Percentiles rank a stretch among this genome's conserved stretches.
Evolutionary conservation across 2,888 invertebrate species (phyloP).

Genomic region (Diadegma fenestrale): DNA sequence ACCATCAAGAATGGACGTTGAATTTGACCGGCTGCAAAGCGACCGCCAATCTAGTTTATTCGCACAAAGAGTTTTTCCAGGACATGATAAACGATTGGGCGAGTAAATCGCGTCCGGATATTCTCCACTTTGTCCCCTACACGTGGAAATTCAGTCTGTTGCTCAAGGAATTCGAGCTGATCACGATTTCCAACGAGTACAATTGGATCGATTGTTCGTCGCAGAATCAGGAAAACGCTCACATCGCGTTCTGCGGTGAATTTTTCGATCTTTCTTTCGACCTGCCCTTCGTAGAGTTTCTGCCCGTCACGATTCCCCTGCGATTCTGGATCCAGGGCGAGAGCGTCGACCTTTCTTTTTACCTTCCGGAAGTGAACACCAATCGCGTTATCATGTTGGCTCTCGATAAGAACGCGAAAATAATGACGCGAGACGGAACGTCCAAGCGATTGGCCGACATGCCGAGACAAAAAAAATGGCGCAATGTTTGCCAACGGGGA

Average conservation of each 20-base stretch:
- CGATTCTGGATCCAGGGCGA: conserved; percentile 98
- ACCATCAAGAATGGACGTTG: conserved; percentile 97
- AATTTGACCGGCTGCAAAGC: conserved; percentile 97
- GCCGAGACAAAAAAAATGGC: conserved; percentile 89
- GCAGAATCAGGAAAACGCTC: conserved; percentile 97
- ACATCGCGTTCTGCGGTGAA: conserved; percentile 97
- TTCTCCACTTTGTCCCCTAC: conserved; percentile 98
- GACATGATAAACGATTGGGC: conserved; percentile 99
- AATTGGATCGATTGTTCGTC: conserved; percentile 99
- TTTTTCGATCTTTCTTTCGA: conserved; percentile 96
- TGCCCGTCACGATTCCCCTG: conserved; percentile 95
- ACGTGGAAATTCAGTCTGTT: conserved; percentile 97
- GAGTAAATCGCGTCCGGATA: conserved; percentile 96
- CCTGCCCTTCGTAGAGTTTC: conserved; percentile 96
- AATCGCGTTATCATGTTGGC: conserved; percentile 93
- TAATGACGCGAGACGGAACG: conserved; percentile 91
- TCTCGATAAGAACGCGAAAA: conserved; percentile 94
- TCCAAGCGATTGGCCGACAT: conserved; percentile 86
- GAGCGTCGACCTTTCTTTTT: conserved; percentile 95
- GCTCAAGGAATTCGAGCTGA: conserved; percentile 97
- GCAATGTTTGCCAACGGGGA: conserved; percentile 91
- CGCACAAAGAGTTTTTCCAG: conserved; percentile 98
- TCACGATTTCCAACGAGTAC: conserved; percentile 97
- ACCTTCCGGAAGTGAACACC: conserved; percentile 96
- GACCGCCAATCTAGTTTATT: conserved; percentile 95